Evolutionary conservation across 2,797 vertebrate species (phyloP), one percentile per base, ranked within the genome.

Genomic region (Pitangus sulphuratus): DNA sequence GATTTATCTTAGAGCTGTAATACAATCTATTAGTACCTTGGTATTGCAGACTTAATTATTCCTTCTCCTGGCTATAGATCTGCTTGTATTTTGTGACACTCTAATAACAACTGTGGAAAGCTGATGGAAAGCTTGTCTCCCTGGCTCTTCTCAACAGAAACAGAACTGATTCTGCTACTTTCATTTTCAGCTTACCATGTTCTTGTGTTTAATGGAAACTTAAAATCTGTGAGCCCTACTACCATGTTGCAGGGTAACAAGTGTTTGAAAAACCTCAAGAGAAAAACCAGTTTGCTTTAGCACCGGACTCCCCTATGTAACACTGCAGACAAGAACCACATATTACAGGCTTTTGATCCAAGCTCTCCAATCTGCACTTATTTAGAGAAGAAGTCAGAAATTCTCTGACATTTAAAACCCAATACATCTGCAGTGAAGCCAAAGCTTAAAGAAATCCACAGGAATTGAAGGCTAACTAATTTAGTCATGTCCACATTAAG

Each of bases 401-500:
- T 44, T 33, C 51, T 45, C 45, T 33, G 33, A n/a, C 28, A 69
- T 74, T 85, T 89, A 75, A 75, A 93, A 81, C 6, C 2, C 37
- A 85, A 8, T 15, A 57, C 3, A 42, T 26, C 30, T 56, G 25
- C 75, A 78, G 35, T n/a, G 18, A 78, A 62, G 18, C 48, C 25
- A 71, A 83, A 19, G 31, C 31, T 86, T 86, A 40, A 77, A 78
- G 50, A 74, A 82, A 91, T 48, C 48, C 53, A 86, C 7, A 57
- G 35, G 74, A 93, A 71, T 1, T 61, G 9, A 12, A 86, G 7
- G 22, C 1, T 4, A 87, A 45, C 30, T 72, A 48, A 78, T 76
- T 91, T 44, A 68, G 25, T 72, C 33, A 39, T 1, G 4, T 47
- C 44, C 40, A 68, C 24, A 37, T 58, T 31, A 80, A 64, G 26